Base-by-base conservation (phyloP, 2,797 vertebrate species). In the Melanotaenia nigrans region DNA sequence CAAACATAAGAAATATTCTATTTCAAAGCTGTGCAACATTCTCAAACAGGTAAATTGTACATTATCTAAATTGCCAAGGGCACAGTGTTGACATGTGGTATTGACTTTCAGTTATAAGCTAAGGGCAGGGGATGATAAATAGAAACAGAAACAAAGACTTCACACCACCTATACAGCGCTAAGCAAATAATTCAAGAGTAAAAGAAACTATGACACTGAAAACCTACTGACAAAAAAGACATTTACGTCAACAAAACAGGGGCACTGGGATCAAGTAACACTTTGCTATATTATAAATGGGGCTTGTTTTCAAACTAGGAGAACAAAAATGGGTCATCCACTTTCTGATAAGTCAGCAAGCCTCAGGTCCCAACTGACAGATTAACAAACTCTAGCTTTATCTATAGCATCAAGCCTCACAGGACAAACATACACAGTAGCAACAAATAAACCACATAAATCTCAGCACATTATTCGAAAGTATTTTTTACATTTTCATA, bases 51-150 rank as follows among this genome's bases (percentile, higher is more conserved):
- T 63, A 69, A 77, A 78, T 42, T 63, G 47, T 57, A 58, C 59
- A 35, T 32, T 51, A 79, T 82, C 64, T 70, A 77, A 78, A 68
- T 24, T 55, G 84, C 81, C 38, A 7, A 61, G 56, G 83, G 76
- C 20, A 45, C 64, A 59, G 40, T 82, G 87, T 84, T 85, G 82
- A 88, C 82, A 73, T 20, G 63, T 74, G 61, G 64, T 71, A 60
- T 55, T 79, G 57, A 66, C 65, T 77, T 70, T 86, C 33, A 74
- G 78, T 73, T 84, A 58, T 25, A 7, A 57, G 58, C 11, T 53
- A 18, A 80, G 78, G 87, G 89, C 8, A 63, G 89, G 68, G 71
- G 84, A 70, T 25, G 63, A 72, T 78, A 89, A 88, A 90, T 1
- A 84, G 45, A 77, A 28, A 24, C 18, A 70, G 55, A 77, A 24